Evolutionary conservation across 2,113 vertebrate genomes (phyloP).

Genomic region (Eurypyga helias): DNA sequence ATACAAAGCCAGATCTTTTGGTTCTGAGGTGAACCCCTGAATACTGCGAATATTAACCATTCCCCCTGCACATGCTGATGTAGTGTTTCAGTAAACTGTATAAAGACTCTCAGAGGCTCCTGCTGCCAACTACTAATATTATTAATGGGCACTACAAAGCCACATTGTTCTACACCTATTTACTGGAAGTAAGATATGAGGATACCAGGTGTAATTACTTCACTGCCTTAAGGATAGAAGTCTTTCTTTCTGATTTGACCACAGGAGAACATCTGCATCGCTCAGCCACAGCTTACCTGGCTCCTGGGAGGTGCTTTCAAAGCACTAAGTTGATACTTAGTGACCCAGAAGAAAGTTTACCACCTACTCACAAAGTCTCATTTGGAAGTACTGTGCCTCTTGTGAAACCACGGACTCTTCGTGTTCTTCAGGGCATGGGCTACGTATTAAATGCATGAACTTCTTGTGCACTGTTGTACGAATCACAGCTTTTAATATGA

Average conservation of each 20-base stretch:
- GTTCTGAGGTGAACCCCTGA: not conserved
- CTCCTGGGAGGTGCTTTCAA: constrained; percentile 49
- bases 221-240: constrained; percentile 41
- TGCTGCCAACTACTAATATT: not conserved
- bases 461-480: not conserved
- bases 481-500: not conserved
- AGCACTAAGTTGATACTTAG: constrained; percentile 17
- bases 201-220: constrained; percentile 45
- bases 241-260: constrained; percentile 68
- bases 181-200: constrained; percentile 53
- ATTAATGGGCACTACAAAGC: constrained; percentile 51
- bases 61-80: not conserved
- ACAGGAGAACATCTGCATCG: constrained; percentile 52
- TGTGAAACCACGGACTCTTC: not conserved
- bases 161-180: constrained; percentile 35
- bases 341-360: constrained; percentile 54
- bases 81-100: not conserved
- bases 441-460: not conserved
- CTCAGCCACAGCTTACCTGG: constrained; percentile 34
- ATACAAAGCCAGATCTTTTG: not conserved
- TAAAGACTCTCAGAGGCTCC: not conserved
- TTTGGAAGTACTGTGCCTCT: not conserved
- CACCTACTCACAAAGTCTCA: constrained; percentile 20
- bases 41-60: not conserved
- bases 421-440: not conserved